Evolutionary conservation across 1,140 invertebrate genomes (phyloP).

Genomic region (Pseudomyrmex pallidus): DNA sequence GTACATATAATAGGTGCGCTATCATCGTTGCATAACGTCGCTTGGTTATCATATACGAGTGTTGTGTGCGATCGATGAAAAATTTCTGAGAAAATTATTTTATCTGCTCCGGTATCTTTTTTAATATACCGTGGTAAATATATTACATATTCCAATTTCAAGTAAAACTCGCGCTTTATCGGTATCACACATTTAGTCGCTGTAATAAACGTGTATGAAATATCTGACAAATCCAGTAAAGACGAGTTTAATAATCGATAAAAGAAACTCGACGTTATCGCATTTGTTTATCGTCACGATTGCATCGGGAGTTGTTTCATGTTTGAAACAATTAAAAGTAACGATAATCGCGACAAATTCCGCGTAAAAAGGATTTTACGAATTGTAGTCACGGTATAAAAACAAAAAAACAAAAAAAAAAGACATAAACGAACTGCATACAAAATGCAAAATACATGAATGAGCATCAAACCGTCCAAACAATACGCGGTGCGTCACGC

Average conservation of each 20-base stretch:
- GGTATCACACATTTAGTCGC: too few relatives aligned
- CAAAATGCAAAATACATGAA: neutral
- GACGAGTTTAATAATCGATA: too few relatives aligned
- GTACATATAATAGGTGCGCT: neutral
- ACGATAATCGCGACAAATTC: too few relatives aligned
- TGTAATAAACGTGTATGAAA: too few relatives aligned
- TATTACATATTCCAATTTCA: neutral
- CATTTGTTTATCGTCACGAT: too few relatives aligned
- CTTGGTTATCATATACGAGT: neutral
- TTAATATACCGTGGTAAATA: too few relatives aligned
- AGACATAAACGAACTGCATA: neutral
- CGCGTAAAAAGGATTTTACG: too few relatives aligned
- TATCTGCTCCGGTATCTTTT: slow-evolving; percentile 5
- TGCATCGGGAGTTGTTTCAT: too few relatives aligned
- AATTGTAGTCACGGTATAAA: neutral
- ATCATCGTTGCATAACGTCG: neutral
- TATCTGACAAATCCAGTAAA: too few relatives aligned
- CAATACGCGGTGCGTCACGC: slow-evolving; percentile 25
- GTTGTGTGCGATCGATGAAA: neutral
- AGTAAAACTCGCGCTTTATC: too few relatives aligned
- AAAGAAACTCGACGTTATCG: too few relatives aligned
- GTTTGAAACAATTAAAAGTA: too few relatives aligned
- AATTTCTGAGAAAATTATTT: slow-evolving; percentile 24
- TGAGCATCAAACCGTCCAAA: slow-evolving; percentile 25
- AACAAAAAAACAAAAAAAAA: neutral